Evolutionary conservation across 92 coral and sea anemone genomes (phyloP), one percentile per base, ranked within the genome.

Genomic region (Epizoanthus rinbou): DNA sequence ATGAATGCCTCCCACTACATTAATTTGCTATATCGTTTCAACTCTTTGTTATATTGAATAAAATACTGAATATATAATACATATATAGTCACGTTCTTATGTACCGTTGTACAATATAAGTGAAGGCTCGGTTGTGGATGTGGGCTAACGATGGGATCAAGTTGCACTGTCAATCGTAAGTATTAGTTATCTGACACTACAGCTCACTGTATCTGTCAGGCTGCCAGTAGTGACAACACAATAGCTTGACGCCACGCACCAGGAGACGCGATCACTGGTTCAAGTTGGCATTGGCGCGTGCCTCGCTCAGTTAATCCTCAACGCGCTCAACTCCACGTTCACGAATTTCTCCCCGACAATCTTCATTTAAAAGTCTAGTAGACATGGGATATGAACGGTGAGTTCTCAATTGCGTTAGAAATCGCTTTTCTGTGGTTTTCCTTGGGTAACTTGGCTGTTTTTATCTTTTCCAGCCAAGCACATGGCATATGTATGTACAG

Each of bases 121-220:
- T 39, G 82, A 60, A 22, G 82, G 82, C 82, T 47, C 82, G 52
- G 14, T 22, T 14, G 5, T 28, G 35, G 47, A 69, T 57, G 10
- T 43, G 50, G 53, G 7, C 53, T 78, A 19, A 37, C 6, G 43
- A 3, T 37, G 18, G 23, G 71, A 78, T 78, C 70, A 62, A 60
- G 58, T 41, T 41, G 18, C 52, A 69, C 57, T 78, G 82, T 62
- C 82, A 78, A 39, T 78, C 47, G 69, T 57, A 43, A 25, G 73
- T 78, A 50, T 43, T 78, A 17, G 28, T 0, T 78, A 78, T 76
- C 69, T 78, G 82, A 50, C 54, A 50, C 54, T 10, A 78, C 71
- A 78, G 82, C 72, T 62, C 82, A 78, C 62, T 47, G 45, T 59
- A 25, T 31, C 66, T 78, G 82, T 78, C 82, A 78, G 52, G 59